Evolutionary conservation across 1,140 invertebrate species (phyloP).

Genomic region (Nautilus pompilius): DNA sequence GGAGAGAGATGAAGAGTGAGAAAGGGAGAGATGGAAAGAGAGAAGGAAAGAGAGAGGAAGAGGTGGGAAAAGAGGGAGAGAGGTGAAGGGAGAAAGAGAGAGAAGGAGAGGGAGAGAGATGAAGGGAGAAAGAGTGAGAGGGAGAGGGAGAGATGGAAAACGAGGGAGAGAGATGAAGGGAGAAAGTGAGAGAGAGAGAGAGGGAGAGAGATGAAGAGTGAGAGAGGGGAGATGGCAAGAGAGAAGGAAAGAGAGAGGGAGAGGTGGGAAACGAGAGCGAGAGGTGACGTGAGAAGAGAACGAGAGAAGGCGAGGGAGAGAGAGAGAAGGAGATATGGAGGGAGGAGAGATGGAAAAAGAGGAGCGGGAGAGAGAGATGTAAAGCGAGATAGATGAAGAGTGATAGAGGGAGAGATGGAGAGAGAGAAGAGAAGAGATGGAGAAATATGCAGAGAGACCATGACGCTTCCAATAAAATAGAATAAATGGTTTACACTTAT

Average conservation of each 20-base stretch:
- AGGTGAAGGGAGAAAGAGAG: no score
- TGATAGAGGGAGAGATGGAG: background rate
- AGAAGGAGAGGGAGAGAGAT: no score
- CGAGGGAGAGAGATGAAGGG: no score
- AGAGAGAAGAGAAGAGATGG: background rate
- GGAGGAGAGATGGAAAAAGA: background rate
- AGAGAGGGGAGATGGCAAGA: background rate
- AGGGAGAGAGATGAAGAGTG: background rate
- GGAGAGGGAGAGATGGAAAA: no score
- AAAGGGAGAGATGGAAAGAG: no score
- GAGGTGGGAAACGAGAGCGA: background rate
- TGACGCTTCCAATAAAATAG: no score
- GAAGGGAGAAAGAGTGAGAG: no score
- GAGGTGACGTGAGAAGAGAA: background rate
- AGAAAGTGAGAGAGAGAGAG: no score
- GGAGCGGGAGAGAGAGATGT: background rate
- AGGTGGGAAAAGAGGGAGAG: no score
- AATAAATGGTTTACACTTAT: no score
- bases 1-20: no score
- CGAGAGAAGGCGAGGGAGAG: background rate
- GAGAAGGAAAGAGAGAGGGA: background rate
- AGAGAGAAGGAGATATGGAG: background rate
- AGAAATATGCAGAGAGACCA: background rate
- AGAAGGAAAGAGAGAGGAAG: no score
- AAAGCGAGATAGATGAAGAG: background rate